Percentiles rank a stretch among this genome's conserved stretches.
phyloP scores from a whole-genome alignment of 2,113 vertebrate genomes.

The Notothenia rossii region DNA sequence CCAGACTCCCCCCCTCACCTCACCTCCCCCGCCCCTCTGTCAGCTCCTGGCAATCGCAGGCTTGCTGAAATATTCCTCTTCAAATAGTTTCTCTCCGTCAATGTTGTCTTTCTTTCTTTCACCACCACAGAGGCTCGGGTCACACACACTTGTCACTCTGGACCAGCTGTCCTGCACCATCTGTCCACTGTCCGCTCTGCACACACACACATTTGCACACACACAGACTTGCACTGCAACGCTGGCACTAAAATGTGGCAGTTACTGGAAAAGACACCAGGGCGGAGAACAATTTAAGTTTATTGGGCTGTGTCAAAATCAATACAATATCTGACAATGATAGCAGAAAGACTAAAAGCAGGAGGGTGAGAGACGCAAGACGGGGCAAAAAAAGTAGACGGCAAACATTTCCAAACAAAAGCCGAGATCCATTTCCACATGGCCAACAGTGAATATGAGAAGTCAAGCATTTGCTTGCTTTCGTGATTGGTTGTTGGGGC shows the following conservation, averaged over 20 bases:
- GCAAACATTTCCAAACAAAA: conserved; percentile 55
- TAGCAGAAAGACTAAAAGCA: conserved; percentile 39
- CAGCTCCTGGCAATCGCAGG: conserved; percentile 73
- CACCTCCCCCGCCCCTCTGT: conserved; percentile 44
- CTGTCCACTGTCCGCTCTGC: conserved; percentile 76
- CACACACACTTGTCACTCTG: conserved; percentile 82
- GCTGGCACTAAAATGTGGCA: conserved; percentile 50
- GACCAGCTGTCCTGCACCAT: conserved; percentile 83
- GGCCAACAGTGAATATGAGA: conserved; percentile 50
- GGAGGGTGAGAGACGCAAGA: conserved; percentile 11
- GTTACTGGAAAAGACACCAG: conserved; percentile 57
- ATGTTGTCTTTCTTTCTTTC: conserved; percentile 85
- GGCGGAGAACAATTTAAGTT: conserved; percentile 62
- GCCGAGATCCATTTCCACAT: conserved; percentile 52
- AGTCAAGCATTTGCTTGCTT: conserved; percentile 44
- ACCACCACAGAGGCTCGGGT: conserved; percentile 75
- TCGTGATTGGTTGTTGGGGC: conserved; percentile 36
- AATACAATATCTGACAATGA: conserved; percentile 64
- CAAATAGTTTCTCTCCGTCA: conserved; percentile 82
- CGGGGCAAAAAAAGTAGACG: conserved; percentile 4
- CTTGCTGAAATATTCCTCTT: conserved; percentile 79
- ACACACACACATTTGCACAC: conserved; percentile 39
- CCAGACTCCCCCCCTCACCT: conserved; percentile 15
- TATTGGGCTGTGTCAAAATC: conserved; percentile 74
- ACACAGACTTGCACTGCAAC: conserved; percentile 31